Evolutionary conservation across 2,797 vertebrate genomes (phyloP), one percentile per base, ranked within the genome.

Genomic region (Rachycentron canadum): DNA sequence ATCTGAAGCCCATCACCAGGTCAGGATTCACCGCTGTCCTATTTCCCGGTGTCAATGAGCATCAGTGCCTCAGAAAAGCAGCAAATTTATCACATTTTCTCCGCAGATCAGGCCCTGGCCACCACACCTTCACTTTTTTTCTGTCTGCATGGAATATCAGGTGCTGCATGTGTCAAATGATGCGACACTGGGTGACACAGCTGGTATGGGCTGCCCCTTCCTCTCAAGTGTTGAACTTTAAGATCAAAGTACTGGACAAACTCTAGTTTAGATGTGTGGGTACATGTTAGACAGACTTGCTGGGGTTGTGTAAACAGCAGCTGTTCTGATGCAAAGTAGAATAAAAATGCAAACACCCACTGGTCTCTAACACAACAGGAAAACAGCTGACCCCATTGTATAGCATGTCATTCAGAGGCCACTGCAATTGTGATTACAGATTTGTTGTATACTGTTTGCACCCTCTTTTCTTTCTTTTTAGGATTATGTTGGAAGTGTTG

Each of bases 391-490:
- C 45, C 36, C 65, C 0, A 1, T 36, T 50, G 11, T 21, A 28
- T 2, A 34, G 67, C 30, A 23, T 53, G 34, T 73, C 60, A 60
- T 59, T 45, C 7, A n/a, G 64, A 67, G 69, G 45, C 53, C 40
- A 30, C 11, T 21, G 62, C 16, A 45, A 16, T 7, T 23, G 34
- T 63, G 17, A 23, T 9, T 26, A 8, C 28, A 12, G 25, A 7
- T 57, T 36, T 30, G 16, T 25, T 25, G 2, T 34, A 14, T 7
- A 13, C 17, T n/a, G 58, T 14, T 64, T 52, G 14, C 23, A 12
- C 8, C 17, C 30, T 13, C 52, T 34, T 45, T 64, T 7, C 10
- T 25, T 25, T 25, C 14, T 41, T 53, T 63, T 32, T 9, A 25
- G 16, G 8, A 62, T 45, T 60, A 49, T 36, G 26, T 34, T 23